Base-by-base conservation (phyloP, 2,113 vertebrate species). In the Elephas maximus region DNA sequence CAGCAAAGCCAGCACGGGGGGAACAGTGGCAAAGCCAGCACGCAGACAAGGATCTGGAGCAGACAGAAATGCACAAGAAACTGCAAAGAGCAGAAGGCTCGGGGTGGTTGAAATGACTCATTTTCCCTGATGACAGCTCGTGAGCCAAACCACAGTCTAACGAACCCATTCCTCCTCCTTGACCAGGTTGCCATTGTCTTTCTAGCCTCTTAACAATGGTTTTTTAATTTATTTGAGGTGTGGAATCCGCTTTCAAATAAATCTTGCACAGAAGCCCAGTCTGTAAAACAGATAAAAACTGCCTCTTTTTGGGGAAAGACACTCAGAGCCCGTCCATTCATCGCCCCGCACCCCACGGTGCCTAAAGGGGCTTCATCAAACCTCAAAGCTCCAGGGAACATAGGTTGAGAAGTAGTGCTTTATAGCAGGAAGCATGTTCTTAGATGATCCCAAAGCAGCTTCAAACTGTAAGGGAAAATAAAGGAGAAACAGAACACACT, bases 401-500 rank as follows among this genome's bases (percentile, higher is more conserved):
- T 8, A 73, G 69, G 77, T 78, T 83, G 74, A 69, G 80, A 97
- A 95, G 71, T 83, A 79, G 30, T 9, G 24, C 33, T 84, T 45
- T 62, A 77, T 1, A 62, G 30, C 3, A 65, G 15, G 30, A 90
- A 74, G 20, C 2, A 60, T 20, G 77, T 15, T 41, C 44, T 79
- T 65, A 91, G 24, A 85, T 80, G 48, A 92, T 88, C 33, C 51
- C 90, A n/a, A 90, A 69, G 73, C 11, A 77, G 88, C 60, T 93
- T 93, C 71, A 87, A 91, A 81, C 24, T 53, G 7, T 71, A 90
- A 82, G 28, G 30, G 17, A 82, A 85, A 79, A 67, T 0, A 18
- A 23, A 63, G 33, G 18, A 87, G 30, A 79, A 83, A 62, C 2
- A 94, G 82, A 93, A 93, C n/a, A 41, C 41, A 48, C 6, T 0